Conservation (phyloP, 2,113 vertebrate species). For the Tragelaphus buxtoni region DNA sequence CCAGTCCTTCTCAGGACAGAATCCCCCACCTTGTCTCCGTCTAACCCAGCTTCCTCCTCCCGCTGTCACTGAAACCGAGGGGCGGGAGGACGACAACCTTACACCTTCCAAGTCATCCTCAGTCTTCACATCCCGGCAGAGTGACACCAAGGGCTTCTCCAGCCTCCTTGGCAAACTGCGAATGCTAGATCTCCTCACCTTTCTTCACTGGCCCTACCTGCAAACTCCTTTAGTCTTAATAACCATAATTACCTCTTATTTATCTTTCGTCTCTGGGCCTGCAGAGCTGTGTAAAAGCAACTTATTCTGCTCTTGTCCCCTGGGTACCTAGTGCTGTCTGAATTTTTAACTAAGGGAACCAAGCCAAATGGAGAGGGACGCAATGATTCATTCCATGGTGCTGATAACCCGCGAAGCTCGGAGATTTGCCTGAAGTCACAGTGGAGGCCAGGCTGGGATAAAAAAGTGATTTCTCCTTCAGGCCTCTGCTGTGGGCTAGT, state of each 20-base stretch:
- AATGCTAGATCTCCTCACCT: neutral
- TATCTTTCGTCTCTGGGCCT: neutral
- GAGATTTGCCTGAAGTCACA: neutral
- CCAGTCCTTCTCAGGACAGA: neutral
- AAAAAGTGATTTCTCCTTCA: neutral
- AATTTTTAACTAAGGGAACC: neutral
- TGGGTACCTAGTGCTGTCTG: neutral
- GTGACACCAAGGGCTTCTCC: neutral
- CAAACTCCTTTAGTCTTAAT: constrained; percentile 34
- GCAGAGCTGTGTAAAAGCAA: neutral
- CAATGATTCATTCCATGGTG: neutral
- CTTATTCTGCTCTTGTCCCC: neutral
- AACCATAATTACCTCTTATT: constrained; percentile 3
- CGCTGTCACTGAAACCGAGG: neutral
- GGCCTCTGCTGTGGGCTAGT: accelerated
- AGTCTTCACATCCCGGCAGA: neutral
- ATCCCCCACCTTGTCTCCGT: neutral
- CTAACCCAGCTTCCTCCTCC: neutral
- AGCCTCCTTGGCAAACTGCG: neutral
- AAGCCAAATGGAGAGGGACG: neutral
- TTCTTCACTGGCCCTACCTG: neutral
- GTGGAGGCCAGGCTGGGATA: neutral
- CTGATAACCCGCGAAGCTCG: accelerated
- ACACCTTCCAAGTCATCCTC: neutral
- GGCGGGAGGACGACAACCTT: accelerated